Evolutionary conservation across 2,888 invertebrate species (phyloP).

Genomic region (Arrhopalites spinosus): DNA sequence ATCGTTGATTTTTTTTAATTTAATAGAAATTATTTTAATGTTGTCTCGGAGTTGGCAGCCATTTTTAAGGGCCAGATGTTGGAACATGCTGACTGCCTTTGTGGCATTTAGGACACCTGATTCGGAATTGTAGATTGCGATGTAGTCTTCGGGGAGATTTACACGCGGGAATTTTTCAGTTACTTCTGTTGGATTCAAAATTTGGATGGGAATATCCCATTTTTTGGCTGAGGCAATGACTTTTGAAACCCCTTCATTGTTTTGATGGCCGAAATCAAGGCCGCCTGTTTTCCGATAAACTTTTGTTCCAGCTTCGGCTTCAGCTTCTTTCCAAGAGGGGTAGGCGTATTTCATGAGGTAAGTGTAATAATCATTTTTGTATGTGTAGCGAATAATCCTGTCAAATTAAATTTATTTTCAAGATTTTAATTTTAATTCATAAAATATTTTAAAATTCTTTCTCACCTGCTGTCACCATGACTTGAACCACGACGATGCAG

Average conservation of each 20-base stretch:
- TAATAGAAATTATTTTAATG: constrained; percentile 39
- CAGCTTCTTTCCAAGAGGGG: constrained; percentile 47
- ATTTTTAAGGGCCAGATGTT: constrained; percentile 40
- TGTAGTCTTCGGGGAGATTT: constrained; percentile 36
- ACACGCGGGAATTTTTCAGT: constrained; percentile 43
- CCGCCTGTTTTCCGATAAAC: constrained; percentile 52
- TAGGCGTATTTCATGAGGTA: constrained; percentile 48
- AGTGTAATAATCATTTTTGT: constrained; percentile 50
- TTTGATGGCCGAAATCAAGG: constrained; percentile 43
- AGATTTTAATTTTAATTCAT: no score
- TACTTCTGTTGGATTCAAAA: constrained; percentile 36
- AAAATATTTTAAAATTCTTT: no score
- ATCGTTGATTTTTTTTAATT: not conserved
- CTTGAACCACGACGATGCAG: constrained; percentile 52
- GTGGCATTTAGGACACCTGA: constrained; percentile 54
- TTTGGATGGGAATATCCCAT: constrained; percentile 39
- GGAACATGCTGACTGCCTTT: constrained; percentile 50
- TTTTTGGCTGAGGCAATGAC: constrained; percentile 43
- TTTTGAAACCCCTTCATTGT: constrained; percentile 32
- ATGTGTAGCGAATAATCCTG: constrained; percentile 52
- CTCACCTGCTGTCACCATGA: constrained; percentile 53
- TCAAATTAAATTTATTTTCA: not conserved
- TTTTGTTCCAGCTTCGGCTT: constrained; percentile 43
- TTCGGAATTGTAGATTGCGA: constrained; percentile 45
- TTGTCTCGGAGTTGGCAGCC: constrained; percentile 46